Base-by-base conservation (phyloP, 2,797 vertebrate species). In the Neosilurus mollespiculum region DNA sequence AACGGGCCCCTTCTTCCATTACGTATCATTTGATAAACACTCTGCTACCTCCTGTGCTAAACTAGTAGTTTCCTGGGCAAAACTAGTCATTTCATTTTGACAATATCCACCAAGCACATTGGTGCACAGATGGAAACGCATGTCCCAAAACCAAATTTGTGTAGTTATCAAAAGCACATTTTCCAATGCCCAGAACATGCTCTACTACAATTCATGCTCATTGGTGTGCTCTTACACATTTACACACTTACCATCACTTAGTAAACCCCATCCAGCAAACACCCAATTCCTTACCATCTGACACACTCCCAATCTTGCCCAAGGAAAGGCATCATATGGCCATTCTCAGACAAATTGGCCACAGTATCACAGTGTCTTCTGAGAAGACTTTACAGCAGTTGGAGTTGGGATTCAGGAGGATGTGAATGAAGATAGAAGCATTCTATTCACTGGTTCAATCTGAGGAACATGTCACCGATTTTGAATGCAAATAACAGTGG, bases 171-270 rank as follows among this genome's bases (percentile, higher is more conserved):
- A 58, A 34, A 76, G 30, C 30, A 34, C 72, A 76, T 30, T 53
- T 58, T 34, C 73, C 62, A 81, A 75, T 76, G 54, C 72, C 54
- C 11, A 76, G 72, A 34, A 54, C 72, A 59, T 34, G 26, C 73
- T 59, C 56, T 59, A 37, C 73, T 76, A 22, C 56, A 59, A 59
- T 34, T 26, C 30, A 34, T 76, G 30, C 10, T 18, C 56, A n/a
- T 9, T 76, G 56, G 26, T 34, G 24, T 73, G 16, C 24, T 73
- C 24, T 75, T 58, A 75, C 70, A 72, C 0, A 75, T 34, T 30
- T 75, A 12, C 26, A 76, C 59, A 37, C 26, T 22, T 59, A 1
- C 18, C 73, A 37, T 76, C 56, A 37, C 72, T 58, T 30, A 37
- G 58, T 58, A 58, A 76, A 76, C 26, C 37, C 16, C 18, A 30